These are phyloP conservation scores for Parascotia fuliginaria DNA, from an alignment of 2,888 invertebrate species.

Conservation along the genomic window DNA sequence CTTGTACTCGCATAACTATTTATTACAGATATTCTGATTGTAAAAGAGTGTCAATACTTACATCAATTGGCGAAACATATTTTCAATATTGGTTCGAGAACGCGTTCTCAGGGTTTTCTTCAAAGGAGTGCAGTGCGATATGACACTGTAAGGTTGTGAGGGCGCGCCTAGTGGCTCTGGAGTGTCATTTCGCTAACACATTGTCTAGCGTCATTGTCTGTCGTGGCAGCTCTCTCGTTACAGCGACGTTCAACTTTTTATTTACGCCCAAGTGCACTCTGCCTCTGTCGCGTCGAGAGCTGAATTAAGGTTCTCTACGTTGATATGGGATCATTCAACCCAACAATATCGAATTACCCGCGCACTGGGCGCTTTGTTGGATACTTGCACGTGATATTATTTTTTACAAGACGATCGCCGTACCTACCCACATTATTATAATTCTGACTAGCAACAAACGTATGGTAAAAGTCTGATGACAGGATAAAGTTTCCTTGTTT, in stretches of 20 bases:
- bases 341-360: slow-evolving; percentile 82
- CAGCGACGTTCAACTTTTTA: slow-evolving; percentile 82
- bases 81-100: slow-evolving; percentile 35
- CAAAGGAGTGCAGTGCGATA: slow-evolving; percentile 49
- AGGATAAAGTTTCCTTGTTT: not conserved
- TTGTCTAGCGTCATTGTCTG: slow-evolving; percentile 82
- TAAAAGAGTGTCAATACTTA: slow-evolving; percentile 1
- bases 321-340: slow-evolving; percentile 86
- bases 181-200: slow-evolving; percentile 80
- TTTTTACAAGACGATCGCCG: slow-evolving; percentile 51
- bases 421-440: slow-evolving; percentile 28
- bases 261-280: slow-evolving; percentile 84
- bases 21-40: too few species aligned
- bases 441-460: slow-evolving; percentile 31
- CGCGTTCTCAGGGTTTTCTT: slow-evolving; percentile 39
- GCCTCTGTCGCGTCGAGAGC: slow-evolving; percentile 77
- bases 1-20: too few species aligned
- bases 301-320: slow-evolving; percentile 82
- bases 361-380: slow-evolving; percentile 80
- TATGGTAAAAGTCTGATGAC: slow-evolving; percentile 15
- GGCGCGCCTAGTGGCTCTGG: slow-evolving; percentile 68
- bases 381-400: slow-evolving; percentile 80
- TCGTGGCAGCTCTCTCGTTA: slow-evolving; percentile 71
- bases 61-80: slow-evolving; percentile 27
- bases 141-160: slow-evolving; percentile 58